phyloP scores from a whole-genome alignment of 2,888 invertebrate genomes.

The Candidula unifasciata region DNA sequence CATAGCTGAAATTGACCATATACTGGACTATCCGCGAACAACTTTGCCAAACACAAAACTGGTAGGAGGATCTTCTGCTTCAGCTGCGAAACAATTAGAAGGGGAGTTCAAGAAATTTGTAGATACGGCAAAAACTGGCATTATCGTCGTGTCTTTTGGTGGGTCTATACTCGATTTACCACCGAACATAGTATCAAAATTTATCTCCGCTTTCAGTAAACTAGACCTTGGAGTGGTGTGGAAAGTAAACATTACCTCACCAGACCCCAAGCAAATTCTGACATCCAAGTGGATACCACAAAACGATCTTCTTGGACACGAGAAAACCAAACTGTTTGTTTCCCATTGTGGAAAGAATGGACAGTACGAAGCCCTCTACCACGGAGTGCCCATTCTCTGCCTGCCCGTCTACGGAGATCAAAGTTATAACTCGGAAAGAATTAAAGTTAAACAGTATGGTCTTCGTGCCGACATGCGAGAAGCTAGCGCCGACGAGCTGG shows the following conservation, averaged over 20 bases:
- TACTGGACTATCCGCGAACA: conserved; percentile 58
- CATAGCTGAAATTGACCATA: conserved; percentile 57
- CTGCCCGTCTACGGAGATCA: conserved; percentile 61
- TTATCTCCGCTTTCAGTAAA: conserved; percentile 49
- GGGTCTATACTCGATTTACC: conserved; percentile 52
- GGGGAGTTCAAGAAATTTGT: conserved; percentile 54
- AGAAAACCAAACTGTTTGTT: conserved; percentile 60
- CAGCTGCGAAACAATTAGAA: conserved; percentile 55
- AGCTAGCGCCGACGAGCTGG: neutral
- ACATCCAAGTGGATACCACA: conserved; percentile 62
- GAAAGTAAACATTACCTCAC: conserved; percentile 51
- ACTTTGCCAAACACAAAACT: conserved; percentile 58
- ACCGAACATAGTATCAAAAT: conserved; percentile 37
- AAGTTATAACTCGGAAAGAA: conserved; percentile 50
- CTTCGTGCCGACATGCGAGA: conserved; percentile 22
- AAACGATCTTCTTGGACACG: conserved; percentile 64
- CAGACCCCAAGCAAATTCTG: conserved; percentile 51
- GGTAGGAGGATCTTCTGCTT: conserved; percentile 59
- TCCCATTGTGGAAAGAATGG: conserved; percentile 66
- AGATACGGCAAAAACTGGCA: conserved; percentile 50
- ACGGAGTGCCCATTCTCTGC: conserved; percentile 65
- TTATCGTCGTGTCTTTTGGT: conserved; percentile 62
- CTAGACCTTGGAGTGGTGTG: conserved; percentile 54
- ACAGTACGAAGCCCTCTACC: conserved; percentile 64
- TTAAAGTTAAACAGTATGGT: conserved; percentile 36